Evolutionary conservation across 2,888 invertebrate species (phyloP).

Genomic region (Thyatira batis): DNA sequence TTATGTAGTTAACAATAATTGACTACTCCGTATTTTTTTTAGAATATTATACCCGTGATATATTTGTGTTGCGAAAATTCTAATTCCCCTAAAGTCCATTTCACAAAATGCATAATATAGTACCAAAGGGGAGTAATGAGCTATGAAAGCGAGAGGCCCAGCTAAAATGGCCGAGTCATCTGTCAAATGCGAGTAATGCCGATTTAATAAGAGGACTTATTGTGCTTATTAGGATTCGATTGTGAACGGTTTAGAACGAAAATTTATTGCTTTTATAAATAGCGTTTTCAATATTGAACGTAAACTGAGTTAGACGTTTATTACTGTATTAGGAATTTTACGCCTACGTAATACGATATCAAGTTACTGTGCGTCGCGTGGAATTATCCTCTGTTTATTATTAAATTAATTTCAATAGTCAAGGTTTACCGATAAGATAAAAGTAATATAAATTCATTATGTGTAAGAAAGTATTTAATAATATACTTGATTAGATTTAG

Average conservation of each 20-base stretch:
- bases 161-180: constrained; percentile 39
- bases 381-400: neutral
- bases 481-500: no score
- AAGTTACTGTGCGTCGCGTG: neutral
- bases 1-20: no score
- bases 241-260: constrained; percentile 51
- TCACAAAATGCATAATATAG: constrained; percentile 4
- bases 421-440: no score
- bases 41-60: no score
- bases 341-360: neutral
- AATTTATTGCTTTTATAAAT: constrained; percentile 41
- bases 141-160: constrained; percentile 29
- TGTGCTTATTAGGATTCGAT: constrained; percentile 62
- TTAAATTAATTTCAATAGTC: no score
- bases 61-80: no score
- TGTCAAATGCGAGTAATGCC: constrained; percentile 63
- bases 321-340: neutral
- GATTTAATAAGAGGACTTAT: constrained; percentile 69
- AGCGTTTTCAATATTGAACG: neutral
- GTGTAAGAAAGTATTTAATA: no score
- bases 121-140: constrained; percentile 14
- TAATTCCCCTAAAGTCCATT: no score
- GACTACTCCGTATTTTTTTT: no score
- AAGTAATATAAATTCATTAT: no score
- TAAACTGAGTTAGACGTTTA: neutral